A percentile compares a stretch with the other conserved stretches of the same genome.
phyloP scores from a whole-genome alignment of 2,888 invertebrate species.

The Agelastica alni region DNA sequence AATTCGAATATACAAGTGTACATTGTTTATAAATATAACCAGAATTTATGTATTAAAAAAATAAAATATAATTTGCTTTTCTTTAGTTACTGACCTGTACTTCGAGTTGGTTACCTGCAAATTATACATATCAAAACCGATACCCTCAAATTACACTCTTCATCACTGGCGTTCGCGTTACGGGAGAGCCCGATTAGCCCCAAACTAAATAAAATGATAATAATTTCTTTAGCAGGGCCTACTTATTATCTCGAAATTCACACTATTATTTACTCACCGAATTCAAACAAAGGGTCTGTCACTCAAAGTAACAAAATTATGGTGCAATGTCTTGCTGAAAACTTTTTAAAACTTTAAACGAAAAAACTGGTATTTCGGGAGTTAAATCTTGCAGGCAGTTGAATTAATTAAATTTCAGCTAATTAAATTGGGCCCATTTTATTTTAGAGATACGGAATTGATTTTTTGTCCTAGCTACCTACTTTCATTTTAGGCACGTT shows the following conservation, averaged over 20 bases:
- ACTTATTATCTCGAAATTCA: slow-evolving; percentile 12
- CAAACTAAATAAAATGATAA: slow-evolving; percentile 18
- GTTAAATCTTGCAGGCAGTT: background rate
- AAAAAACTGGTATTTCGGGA: slow-evolving; percentile 5
- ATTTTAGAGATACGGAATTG: background rate
- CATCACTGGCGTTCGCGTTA: slow-evolving; percentile 6
- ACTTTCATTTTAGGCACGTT: no score
- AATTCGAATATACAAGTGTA: no score
- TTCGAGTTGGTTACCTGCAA: background rate
- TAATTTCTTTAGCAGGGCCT: slow-evolving; percentile 11
- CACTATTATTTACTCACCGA: slow-evolving; percentile 16
- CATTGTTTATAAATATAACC: no score
- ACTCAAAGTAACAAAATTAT: slow-evolving; percentile 12
- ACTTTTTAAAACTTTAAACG: slow-evolving; percentile 18
- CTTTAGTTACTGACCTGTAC: slow-evolving; percentile 4
- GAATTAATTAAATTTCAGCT: slow-evolving; percentile 1
- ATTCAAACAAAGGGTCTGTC: slow-evolving; percentile 14
- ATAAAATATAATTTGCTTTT: background rate
- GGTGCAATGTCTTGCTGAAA: slow-evolving; percentile 6
- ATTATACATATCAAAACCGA: slow-evolving; percentile 2
- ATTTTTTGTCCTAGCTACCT: background rate
- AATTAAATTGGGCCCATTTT: no score
- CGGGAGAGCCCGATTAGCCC: slow-evolving; percentile 5
- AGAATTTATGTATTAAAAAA: no score
- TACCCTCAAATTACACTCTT: slow-evolving; percentile 15